Base-by-base conservation (phyloP, 2,888 invertebrate species). In the Cataglyphis rosenhaueri region DNA sequence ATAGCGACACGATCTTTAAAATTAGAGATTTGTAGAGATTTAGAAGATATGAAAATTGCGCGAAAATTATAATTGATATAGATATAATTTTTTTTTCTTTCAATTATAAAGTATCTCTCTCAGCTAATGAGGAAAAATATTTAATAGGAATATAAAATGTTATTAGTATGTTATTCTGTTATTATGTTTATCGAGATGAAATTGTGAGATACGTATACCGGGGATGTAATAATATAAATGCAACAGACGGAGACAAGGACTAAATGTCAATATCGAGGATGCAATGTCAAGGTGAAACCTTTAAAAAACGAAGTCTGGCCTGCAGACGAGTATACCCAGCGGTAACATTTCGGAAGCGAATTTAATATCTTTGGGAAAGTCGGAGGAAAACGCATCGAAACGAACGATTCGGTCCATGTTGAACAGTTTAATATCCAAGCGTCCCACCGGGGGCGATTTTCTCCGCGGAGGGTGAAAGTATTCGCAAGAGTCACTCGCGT, bases 371-470 rank as follows among this genome's bases (percentile, higher is more conserved):
- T 62, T 64, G 84, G 85, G n/a, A 71, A 85, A 87, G 84, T 88
- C 85, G 82, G 48, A 78, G 86, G 84, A 73, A 89, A 89, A 89
- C 87, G 88, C 88, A 89, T 90, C 86, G 90, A 84, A 85, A 88
- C 89, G 89, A 88, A 88, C 86, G 90, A 86, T 88, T 79, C 88
- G 71, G 84, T 74, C 84, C 83, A 89, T 88, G 89, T 89, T 86
- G 88, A 89, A 89, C 90, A 87, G 87, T 89, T 89, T 89, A 89
- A 89, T 89, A 89, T 89, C 89, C 52, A 86, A 81, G 70, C 82
- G 73, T 84, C 74, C 81, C 89, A 82, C 87, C 87, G 84, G 66
- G 84, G 86, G 88, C 88, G 89, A 86, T 88, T 89, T 88, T 75
- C 82, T 79, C 82, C 81, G 84, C 79, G 79, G 79, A 79, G 87